Percentiles rank a stretch among this genome's conserved stretches.
Evolutionary conservation across 2,888 invertebrate species (phyloP).

Genomic region (Gymnoscelis rufifasciata): DNA sequence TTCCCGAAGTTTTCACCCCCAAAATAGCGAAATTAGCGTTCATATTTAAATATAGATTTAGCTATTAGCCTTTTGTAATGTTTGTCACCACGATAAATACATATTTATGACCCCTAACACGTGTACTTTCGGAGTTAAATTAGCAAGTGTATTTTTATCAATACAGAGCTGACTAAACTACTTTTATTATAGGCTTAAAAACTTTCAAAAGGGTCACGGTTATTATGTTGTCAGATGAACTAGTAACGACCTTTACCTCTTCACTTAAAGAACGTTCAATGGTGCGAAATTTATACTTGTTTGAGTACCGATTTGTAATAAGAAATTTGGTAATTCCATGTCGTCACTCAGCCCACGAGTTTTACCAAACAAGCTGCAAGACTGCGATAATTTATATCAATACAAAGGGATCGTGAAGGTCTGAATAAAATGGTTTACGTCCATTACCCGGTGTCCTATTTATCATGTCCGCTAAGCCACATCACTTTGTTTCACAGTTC

Average conservation of each 20-base stretch:
- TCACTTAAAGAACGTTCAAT: constrained; percentile 41
- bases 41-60: too few relatives aligned
- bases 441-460: constrained; percentile 21
- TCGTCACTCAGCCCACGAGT: constrained; percentile 37
- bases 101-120: too few relatives aligned
- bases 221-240: constrained; percentile 34
- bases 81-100: too few relatives aligned
- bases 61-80: too few relatives aligned
- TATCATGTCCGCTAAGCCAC: constrained; percentile 40
- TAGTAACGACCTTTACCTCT: constrained; percentile 48
- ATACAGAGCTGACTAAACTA: too few relatives aligned
- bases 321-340: constrained; percentile 45
- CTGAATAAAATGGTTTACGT: constrained; percentile 6
- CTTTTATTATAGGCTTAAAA: too few relatives aligned
- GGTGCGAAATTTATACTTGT: constrained; percentile 47
- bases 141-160: too few relatives aligned
- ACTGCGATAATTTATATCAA: neutral
- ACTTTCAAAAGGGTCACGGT: constrained; percentile 27
- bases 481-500: constrained; percentile 46
- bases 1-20: too few relatives aligned
- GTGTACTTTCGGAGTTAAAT: too few relatives aligned
- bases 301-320: constrained; percentile 51
- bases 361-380: neutral
- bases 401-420: constrained; percentile 8
- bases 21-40: too few relatives aligned